Conservation (phyloP, 2,888 invertebrate species). For the Ethmia dodecea region DNA sequence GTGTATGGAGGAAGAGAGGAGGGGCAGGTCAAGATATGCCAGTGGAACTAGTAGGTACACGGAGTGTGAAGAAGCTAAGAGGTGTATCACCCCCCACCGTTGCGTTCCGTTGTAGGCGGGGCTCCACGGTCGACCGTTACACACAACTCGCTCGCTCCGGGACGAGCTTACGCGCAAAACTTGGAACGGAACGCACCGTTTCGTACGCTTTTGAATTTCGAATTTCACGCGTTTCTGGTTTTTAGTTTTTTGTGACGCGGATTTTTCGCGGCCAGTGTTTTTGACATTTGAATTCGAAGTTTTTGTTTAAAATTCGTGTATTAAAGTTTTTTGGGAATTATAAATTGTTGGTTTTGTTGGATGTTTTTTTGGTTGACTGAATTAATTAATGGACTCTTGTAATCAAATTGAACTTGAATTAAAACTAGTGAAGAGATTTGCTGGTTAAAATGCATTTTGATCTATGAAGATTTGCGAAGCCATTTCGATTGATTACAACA, state of each 20-base stretch:
- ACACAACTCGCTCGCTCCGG: constrained; percentile 57
- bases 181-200: constrained; percentile 47
- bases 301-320: too few relatives aligned
- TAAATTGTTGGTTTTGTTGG: too few relatives aligned
- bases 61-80: constrained; percentile 73
- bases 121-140: constrained; percentile 51
- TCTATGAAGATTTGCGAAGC: too few relatives aligned
- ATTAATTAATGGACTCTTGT: too few relatives aligned
- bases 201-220: constrained; percentile 23
- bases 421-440: too few relatives aligned
- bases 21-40: constrained; percentile 34
- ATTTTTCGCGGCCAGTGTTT: constrained; percentile 1
- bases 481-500: too few relatives aligned
- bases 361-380: too few relatives aligned
- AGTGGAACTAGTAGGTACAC: constrained; percentile 65
- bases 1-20: constrained; percentile 25
- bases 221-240: constrained; percentile 20
- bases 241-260: constrained; percentile 5
- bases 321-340: too few relatives aligned
- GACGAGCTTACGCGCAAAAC: constrained; percentile 56
- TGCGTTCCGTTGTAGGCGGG: constrained; percentile 59
- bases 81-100: constrained; percentile 53
- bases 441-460: too few relatives aligned
- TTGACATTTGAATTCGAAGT: too few relatives aligned
- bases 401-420: too few relatives aligned